phyloP scores from a whole-genome alignment of 2,888 invertebrate species.

The Scrobipalpa costella region DNA sequence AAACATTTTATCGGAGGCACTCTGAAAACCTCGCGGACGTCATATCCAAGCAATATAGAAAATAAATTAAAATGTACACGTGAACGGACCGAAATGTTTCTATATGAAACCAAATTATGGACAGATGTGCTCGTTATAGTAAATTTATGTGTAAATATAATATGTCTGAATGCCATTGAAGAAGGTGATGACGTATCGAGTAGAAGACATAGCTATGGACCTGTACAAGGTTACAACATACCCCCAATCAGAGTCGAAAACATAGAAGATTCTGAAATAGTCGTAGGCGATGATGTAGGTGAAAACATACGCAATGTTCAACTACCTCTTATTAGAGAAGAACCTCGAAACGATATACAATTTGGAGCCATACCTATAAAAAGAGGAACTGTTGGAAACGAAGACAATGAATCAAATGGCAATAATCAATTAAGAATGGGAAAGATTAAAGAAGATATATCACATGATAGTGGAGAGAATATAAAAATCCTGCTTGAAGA shows the following conservation, averaged over 20 bases:
- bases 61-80: constrained; percentile 10
- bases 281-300: no score
- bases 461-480: constrained; percentile 36
- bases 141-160: not conserved
- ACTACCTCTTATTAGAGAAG: not conserved
- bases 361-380: not conserved
- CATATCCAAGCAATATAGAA: not conserved
- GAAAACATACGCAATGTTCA: no score
- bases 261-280: no score
- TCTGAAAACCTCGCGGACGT: not conserved
- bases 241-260: not conserved
- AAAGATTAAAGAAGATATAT: not conserved
- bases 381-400: not conserved
- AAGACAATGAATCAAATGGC: not conserved
- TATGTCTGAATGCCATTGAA: not conserved
- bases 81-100: constrained; percentile 12
- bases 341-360: not conserved
- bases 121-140: not conserved
- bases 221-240: not conserved
- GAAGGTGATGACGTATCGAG: not conserved
- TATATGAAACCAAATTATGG: constrained; percentile 6
- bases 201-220: constrained; percentile 14
- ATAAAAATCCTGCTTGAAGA: constrained; percentile 62
- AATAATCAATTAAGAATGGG: not conserved
- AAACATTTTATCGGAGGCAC: constrained; percentile 38